Conservation (phyloP, 2,797 vertebrate species). For the Danio aesculapii region DNA sequence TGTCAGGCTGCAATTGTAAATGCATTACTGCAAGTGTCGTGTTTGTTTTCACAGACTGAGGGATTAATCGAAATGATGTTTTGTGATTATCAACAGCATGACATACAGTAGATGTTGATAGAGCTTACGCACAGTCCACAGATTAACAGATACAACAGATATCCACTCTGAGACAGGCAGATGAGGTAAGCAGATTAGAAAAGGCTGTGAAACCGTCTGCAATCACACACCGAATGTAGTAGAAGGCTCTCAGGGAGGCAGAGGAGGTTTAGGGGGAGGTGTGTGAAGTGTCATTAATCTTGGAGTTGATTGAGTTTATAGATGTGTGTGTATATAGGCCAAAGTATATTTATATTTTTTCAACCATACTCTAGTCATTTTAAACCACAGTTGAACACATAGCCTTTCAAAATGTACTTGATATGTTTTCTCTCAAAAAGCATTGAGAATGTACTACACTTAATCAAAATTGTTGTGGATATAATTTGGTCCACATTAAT, state of each 20-base stretch:
- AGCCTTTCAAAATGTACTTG: too few species aligned
- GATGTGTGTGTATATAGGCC: conserved; percentile 9
- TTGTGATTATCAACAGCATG: conserved; percentile 7
- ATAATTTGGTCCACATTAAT: too few species aligned
- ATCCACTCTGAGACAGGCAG: conserved; percentile 12
- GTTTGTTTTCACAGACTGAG: conserved; percentile 20
- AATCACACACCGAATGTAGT: conserved; percentile 30
- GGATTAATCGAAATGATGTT: neutral
- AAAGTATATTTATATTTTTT: too few species aligned
- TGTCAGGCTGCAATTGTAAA: neutral
- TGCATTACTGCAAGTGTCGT: neutral
- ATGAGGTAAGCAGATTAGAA: conserved; percentile 28
- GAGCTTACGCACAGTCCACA: neutral
- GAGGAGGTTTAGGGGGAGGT: conserved; percentile 10
- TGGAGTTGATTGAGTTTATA: conserved; percentile 20
- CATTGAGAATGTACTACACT: too few species aligned
- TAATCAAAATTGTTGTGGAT: too few species aligned
- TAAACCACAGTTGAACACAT: too few species aligned
- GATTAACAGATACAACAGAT: conserved; percentile 25
- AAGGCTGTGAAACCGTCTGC: conserved; percentile 30
- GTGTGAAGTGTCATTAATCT: conserved; percentile 42
- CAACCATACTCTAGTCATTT: too few species aligned
- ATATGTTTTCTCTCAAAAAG: too few species aligned
- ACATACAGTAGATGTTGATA: conserved; percentile 3
- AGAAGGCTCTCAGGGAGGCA: conserved; percentile 31